Percentiles rank a stretch among this genome's conserved stretches.
These are phyloP conservation scores for Tethea ocularis DNA, from an alignment of 2,888 invertebrate species.

Conservation along the genomic window DNA sequence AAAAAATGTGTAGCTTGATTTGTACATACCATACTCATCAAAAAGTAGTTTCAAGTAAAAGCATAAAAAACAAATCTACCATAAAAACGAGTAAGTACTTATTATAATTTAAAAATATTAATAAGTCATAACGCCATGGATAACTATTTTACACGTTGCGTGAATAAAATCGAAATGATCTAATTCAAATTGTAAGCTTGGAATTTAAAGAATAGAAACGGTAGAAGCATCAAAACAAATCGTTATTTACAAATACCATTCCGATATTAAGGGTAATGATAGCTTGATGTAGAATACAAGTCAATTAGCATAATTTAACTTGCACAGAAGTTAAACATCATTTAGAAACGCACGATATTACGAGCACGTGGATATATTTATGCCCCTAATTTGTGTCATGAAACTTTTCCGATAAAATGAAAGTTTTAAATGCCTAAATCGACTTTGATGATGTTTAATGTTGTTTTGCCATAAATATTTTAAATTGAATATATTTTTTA, in stretches of 20 bases:
- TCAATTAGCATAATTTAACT: conserved; percentile 1
- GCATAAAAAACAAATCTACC: too few species aligned
- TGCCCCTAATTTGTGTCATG: not conserved
- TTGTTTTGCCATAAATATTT: too few species aligned
- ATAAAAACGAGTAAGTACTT: too few species aligned
- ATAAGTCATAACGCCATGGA: too few species aligned
- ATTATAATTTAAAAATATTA: too few species aligned
- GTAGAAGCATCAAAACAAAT: not conserved
- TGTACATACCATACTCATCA: too few species aligned
- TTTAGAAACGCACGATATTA: not conserved
- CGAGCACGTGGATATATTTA: not conserved
- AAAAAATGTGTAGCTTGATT: too few species aligned
- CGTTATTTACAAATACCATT: not conserved
- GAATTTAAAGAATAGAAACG: not conserved
- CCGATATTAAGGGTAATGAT: not conserved
- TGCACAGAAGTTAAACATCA: not conserved
- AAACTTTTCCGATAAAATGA: not conserved
- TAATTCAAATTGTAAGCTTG: not conserved
- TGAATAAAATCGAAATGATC: too few species aligned
- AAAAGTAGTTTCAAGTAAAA: too few species aligned
- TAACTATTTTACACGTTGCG: too few species aligned
- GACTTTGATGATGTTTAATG: not conserved
- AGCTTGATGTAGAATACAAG: not conserved
- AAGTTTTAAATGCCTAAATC: not conserved
- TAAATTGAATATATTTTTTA: too few species aligned